A percentile compares a stretch with the other conserved stretches of the same genome.
phyloP scores from a whole-genome alignment of 2,797 vertebrate species.

The Cryptoblepharus egeriae region DNA sequence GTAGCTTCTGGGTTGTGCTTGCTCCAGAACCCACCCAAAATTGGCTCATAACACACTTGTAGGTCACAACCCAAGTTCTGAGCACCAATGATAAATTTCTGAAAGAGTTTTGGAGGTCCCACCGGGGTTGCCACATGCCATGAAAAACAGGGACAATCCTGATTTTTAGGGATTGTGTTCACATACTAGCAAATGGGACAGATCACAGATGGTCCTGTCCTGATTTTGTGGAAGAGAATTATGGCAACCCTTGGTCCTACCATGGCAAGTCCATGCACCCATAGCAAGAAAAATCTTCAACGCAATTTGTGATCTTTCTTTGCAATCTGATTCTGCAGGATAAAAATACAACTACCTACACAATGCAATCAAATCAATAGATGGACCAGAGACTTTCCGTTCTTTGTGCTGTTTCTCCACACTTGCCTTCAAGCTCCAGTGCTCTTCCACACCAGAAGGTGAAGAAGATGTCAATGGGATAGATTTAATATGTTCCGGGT shows the following conservation, averaged over 20 bases:
- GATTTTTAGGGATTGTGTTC: too few relatives aligned
- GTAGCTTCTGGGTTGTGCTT: too few relatives aligned
- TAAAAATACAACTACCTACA: slow-evolving; percentile 38
- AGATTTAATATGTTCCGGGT: slow-evolving; percentile 51
- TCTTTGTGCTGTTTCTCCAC: slow-evolving; percentile 43
- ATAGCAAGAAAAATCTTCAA: slow-evolving; percentile 36
- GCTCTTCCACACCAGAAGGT: slow-evolving; percentile 48
- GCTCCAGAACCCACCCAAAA: too few relatives aligned
- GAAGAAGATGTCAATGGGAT: slow-evolving; percentile 56
- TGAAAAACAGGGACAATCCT: too few relatives aligned
- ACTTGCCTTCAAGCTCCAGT: slow-evolving; percentile 61
- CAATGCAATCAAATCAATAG: slow-evolving; percentile 43
- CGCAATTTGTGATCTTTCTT: background rate
- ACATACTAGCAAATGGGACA: too few relatives aligned
- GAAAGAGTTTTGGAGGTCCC: background rate
- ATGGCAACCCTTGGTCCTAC: too few relatives aligned
- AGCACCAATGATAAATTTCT: background rate
- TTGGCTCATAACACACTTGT: too few relatives aligned
- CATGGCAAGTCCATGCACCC: too few relatives aligned
- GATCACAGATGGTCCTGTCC: too few relatives aligned
- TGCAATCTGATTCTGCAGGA: slow-evolving; percentile 3
- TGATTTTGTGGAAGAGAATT: too few relatives aligned
- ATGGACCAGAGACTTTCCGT: slow-evolving; percentile 37
- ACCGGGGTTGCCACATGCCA: too few relatives aligned
- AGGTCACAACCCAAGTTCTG: too few relatives aligned